A percentile compares a stretch with the other conserved stretches of the same genome.
Evolutionary conservation across 2,113 vertebrate genomes (phyloP).

Genomic region (Gobiocypris rarus): DNA sequence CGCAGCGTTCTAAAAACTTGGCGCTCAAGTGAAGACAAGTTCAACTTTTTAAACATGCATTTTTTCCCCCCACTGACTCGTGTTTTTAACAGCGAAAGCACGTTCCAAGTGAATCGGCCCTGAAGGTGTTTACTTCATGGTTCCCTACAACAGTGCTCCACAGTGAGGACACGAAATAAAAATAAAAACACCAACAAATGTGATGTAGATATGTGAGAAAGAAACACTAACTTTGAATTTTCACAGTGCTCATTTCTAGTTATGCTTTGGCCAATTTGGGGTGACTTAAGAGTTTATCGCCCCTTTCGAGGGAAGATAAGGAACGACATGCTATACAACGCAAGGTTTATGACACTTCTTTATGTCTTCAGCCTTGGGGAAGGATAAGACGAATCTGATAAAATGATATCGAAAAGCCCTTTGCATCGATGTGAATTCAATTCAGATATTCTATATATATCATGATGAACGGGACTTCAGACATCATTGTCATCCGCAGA

Average conservation of each 20-base stretch:
- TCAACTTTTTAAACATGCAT: no score
- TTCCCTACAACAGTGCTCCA: slow-evolving; percentile 6
- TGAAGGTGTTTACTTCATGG: background rate
- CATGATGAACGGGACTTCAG: slow-evolving; percentile 4
- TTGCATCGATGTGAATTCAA: slow-evolving; percentile 44
- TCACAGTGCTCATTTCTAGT: slow-evolving; percentile 51
- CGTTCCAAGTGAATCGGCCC: no score
- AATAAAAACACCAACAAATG: background rate
- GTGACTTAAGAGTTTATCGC: slow-evolving; percentile 10
- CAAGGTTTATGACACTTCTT: slow-evolving; percentile 5
- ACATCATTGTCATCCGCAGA: background rate
- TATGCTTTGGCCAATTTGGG: slow-evolving; percentile 39
- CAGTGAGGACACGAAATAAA: background rate
- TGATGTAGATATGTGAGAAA: background rate
- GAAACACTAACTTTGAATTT: slow-evolving; percentile 12
- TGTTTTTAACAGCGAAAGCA: no score
- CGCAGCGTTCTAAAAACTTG: no score
- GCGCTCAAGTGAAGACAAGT: no score
- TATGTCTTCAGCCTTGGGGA: background rate
- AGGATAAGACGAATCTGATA: slow-evolving; percentile 30
- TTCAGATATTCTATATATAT: slow-evolving; percentile 1
- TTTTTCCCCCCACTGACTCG: no score
- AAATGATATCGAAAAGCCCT: slow-evolving; percentile 50
- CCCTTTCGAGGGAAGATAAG: slow-evolving; percentile 18
- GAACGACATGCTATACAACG: background rate